These are phyloP conservation scores for Zhuqinia jingwanae DNA, from an alignment of 2,888 invertebrate genomes.

Conservation along the genomic window DNA sequence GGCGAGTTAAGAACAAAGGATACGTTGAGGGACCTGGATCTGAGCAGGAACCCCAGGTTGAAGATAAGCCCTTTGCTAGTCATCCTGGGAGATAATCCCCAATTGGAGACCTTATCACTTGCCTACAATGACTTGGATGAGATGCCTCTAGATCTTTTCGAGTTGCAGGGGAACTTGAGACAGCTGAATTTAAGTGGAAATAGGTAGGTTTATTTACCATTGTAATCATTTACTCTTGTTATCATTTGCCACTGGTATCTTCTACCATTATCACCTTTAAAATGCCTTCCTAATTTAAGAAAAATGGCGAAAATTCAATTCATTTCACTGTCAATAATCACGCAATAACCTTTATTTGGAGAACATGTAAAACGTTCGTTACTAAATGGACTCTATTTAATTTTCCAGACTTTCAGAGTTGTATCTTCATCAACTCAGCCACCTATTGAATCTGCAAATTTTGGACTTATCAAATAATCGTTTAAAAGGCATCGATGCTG, in stretches of 20 bases:
- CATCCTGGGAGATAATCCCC: slow-evolving; percentile 75
- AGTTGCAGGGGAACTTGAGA: slow-evolving; percentile 84
- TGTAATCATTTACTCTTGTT: too few species aligned
- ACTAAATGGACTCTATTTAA: too few species aligned
- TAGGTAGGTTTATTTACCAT: too few species aligned
- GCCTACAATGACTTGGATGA: slow-evolving; percentile 84
- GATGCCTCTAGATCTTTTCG: slow-evolving; percentile 84
- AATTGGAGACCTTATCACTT: slow-evolving; percentile 78
- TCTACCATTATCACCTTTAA: too few species aligned
- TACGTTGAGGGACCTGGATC: slow-evolving; percentile 85
- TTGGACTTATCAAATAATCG: slow-evolving; percentile 89
- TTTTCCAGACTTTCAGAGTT: slow-evolving; percentile 84
- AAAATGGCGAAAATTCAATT: too few species aligned
- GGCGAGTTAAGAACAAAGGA: slow-evolving; percentile 83
- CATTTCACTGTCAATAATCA: too few species aligned
- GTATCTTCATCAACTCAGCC: slow-evolving; percentile 83
- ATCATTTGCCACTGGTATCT: too few species aligned
- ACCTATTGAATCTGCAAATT: slow-evolving; percentile 84
- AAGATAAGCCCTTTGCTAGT: slow-evolving; percentile 73
- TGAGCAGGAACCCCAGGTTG: slow-evolving; percentile 85
- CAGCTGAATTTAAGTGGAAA: slow-evolving; percentile 88
- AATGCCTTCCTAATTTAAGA: too few species aligned
- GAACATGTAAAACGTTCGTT: too few species aligned
- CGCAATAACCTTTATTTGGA: too few species aligned
- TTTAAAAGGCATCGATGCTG: slow-evolving; percentile 85